Evolutionary conservation across 2,888 invertebrate species (phyloP).

Genomic region (Pachycephus smyrnensis): DNA sequence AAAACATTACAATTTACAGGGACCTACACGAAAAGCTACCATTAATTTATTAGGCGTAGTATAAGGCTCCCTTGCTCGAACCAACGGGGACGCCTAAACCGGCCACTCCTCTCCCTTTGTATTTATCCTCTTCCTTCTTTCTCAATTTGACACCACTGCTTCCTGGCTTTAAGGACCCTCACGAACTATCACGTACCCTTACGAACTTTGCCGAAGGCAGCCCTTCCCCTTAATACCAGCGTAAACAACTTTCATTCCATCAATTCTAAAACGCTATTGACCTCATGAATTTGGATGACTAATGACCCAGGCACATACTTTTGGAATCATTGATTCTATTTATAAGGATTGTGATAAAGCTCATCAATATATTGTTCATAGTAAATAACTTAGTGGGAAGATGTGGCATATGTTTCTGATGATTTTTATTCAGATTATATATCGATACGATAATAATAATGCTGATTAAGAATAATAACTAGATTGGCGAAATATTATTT

Average conservation of each 20-base stretch:
- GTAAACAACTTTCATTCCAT: not conserved
- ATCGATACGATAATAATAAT: not conserved
- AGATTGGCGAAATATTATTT: too few species aligned
- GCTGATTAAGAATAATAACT: too few species aligned
- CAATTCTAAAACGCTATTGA: not conserved
- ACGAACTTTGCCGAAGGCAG: not conserved
- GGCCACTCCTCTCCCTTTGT: slow-evolving; percentile 32
- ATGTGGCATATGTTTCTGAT: not conserved
- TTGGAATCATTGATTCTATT: not conserved
- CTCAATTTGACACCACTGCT: slow-evolving; percentile 23
- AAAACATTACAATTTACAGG: slow-evolving; percentile 55
- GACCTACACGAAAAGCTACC: slow-evolving; percentile 46
- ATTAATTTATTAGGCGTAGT: slow-evolving; percentile 48
- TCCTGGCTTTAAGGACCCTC: slow-evolving; percentile 20
- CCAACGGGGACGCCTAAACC: slow-evolving; percentile 47
- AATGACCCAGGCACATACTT: not conserved
- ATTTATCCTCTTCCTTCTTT: slow-evolving; percentile 7
- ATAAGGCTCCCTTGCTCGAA: slow-evolving; percentile 50
- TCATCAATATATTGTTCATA: not conserved
- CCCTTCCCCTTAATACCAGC: not conserved
- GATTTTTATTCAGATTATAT: not conserved
- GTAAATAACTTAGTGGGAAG: not conserved
- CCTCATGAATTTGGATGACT: not conserved
- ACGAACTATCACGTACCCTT: not conserved
- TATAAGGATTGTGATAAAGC: not conserved